A percentile compares a stretch with the other conserved stretches of the same genome.
phyloP scores from a whole-genome alignment of 2,888 invertebrate genomes.

The Lasioglossum calceatum region DNA sequence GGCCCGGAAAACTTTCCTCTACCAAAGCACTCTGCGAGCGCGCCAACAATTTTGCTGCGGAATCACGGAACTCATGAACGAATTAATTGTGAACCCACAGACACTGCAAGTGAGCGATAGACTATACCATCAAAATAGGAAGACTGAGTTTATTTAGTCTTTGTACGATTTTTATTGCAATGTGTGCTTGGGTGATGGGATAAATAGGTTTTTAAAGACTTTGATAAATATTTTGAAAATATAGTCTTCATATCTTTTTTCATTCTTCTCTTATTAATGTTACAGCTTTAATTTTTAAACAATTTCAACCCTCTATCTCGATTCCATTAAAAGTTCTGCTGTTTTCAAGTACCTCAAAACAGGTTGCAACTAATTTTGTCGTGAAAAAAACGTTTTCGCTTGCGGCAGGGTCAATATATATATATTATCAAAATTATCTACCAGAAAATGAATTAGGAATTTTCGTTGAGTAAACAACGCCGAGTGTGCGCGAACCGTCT shows the following conservation, averaged over 20 bases:
- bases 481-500: not conserved
- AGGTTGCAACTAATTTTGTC: not conserved
- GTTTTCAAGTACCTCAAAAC: not conserved
- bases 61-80: not conserved
- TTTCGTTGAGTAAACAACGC: not conserved
- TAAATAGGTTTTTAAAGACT: not conserved
- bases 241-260: not conserved
- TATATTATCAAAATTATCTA: not conserved
- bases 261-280: not conserved
- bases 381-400: not conserved
- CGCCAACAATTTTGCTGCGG: not conserved
- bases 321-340: not conserved
- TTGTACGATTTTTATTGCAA: not conserved
- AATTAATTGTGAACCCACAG: not conserved
- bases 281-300: not conserved
- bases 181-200: not conserved
- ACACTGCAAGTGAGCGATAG: not conserved
- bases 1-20: conserved; percentile 33
- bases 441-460: not conserved
- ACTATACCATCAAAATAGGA: not conserved
- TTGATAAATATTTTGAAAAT: not conserved
- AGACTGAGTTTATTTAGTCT: not conserved
- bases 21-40: not conserved
- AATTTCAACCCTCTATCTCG: no score
- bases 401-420: not conserved